Base-by-base conservation (phyloP, 2,113 vertebrate species). In the Pteronura brasiliensis region DNA sequence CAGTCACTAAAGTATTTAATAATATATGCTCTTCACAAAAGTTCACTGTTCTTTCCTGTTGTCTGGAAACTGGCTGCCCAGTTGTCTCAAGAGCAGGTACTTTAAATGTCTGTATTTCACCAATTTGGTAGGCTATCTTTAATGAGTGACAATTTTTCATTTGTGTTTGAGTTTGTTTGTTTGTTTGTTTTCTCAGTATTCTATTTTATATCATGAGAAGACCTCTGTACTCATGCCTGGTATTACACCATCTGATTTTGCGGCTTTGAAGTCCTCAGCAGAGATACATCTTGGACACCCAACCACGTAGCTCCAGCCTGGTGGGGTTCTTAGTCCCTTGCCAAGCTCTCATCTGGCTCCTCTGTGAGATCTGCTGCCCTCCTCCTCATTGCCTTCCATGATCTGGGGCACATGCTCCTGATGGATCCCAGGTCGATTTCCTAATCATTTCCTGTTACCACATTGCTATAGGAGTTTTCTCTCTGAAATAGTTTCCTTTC, bases 161-260 rank as follows among this genome's bases (percentile, higher is more conserved):
- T 72, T 49, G 34, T 39, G 39, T 17, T 23, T 31, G 7, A 6
- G 3, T 27, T 47, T 13, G 47, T 49, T 49, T 49, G n/a, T 47
- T 47, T 47, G 7, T 7, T 77, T 47, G 18, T 77, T 31, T 25
- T 23, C 39, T 77, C 6, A 31, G 15, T 10, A 77, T 27, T 72
- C 29, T 6, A n/a, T 39, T n/a, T 21, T 25, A 23, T 34, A 39
- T 11, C 90, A 57, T 17, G 49, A 55, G 47, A 39, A 31, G 8
- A 18, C 25, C 23, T 13, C 29, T 27, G 7, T 52, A 4, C 7
- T 27, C 18, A 23, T 20, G n/a, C 47, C 3, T 13, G 23, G 55
- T 7, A 18, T 29, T 25, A 7, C 0, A 7, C 1, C 17, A 3
- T n/a, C 13, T 13, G 3, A 44, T 47, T 8, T 52, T 14, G 6